phyloP scores from a whole-genome alignment of 2,888 invertebrate genomes.

The Taphrorychus bicolor region DNA sequence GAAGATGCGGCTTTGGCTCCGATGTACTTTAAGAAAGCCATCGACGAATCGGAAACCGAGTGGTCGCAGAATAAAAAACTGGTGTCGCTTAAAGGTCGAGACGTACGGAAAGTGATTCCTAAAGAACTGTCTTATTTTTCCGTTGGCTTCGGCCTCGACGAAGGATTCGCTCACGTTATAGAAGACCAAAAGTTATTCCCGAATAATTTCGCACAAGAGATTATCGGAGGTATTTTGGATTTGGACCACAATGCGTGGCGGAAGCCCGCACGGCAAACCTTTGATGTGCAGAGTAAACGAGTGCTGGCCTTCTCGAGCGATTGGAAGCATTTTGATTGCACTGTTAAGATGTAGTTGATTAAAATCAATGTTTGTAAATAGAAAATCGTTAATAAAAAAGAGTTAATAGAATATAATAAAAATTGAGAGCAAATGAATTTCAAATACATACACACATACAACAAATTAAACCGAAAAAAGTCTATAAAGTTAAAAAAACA shows the following conservation, averaged over 20 bases:
- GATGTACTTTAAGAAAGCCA: conserved; percentile 98
- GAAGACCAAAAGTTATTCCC: conserved; percentile 92
- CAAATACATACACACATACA: too few species aligned
- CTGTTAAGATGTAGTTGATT: too few species aligned
- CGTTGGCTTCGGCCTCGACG: conserved; percentile 89
- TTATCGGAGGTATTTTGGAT: conserved; percentile 94
- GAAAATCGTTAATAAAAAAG: too few species aligned
- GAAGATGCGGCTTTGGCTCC: conserved; percentile 89
- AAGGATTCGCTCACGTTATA: conserved; percentile 96
- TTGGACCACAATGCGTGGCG: conserved; percentile 86
- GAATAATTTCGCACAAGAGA: conserved; percentile 90
- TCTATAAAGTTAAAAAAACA: too few species aligned
- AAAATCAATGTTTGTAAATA: too few species aligned
- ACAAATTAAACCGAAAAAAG: too few species aligned
- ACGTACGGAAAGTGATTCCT: conserved; percentile 83
- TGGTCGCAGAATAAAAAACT: conserved; percentile 96
- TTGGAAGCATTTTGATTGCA: conserved; percentile 71
- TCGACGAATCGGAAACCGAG: conserved; percentile 92
- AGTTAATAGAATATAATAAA: too few species aligned
- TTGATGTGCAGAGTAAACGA: conserved; percentile 78
- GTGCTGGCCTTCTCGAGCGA: conserved; percentile 74
- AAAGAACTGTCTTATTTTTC: conserved; percentile 95
- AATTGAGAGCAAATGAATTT: too few species aligned
- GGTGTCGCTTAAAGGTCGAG: conserved; percentile 71
- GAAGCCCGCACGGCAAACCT: conserved; percentile 77